Percentiles rank a stretch among this genome's conserved stretches.
These are phyloP conservation scores for Dioctria linearis DNA, from an alignment of 2,888 invertebrate genomes.

Conservation along the genomic window DNA sequence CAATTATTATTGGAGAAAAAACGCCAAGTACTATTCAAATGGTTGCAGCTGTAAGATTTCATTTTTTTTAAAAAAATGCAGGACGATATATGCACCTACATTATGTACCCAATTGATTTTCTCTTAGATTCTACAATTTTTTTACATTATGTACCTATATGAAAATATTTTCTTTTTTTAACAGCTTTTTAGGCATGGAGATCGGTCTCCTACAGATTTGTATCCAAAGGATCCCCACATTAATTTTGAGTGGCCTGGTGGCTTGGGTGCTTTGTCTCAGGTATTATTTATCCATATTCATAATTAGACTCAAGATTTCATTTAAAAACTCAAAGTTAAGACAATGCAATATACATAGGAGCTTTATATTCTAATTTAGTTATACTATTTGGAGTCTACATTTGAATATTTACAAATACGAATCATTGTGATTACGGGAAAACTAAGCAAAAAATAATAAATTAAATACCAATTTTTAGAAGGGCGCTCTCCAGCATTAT, in stretches of 20 bases:
- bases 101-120: too few relatives aligned
- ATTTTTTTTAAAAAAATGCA: slow-evolving; percentile 73
- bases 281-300: not conserved
- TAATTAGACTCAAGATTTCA: too few relatives aligned
- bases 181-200: slow-evolving; percentile 9
- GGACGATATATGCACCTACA: slow-evolving; percentile 78
- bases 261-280: not conserved
- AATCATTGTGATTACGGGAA: too few relatives aligned
- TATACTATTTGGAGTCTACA: slow-evolving; percentile 8
- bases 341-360: too few relatives aligned
- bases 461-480: slow-evolving; percentile 67
- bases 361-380: too few relatives aligned
- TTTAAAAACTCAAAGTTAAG: too few relatives aligned
- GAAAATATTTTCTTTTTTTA: not conserved
- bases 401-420: not conserved
- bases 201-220: not conserved
- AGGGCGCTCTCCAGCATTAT: slow-evolving; percentile 81
- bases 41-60: slow-evolving; percentile 67
- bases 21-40: slow-evolving; percentile 67
- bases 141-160: not conserved
- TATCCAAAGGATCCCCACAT: slow-evolving; percentile 21
- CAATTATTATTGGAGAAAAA: slow-evolving; percentile 66
- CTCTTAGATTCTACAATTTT: not conserved
- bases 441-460: not conserved
- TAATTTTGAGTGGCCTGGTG: slow-evolving; percentile 15